These are phyloP conservation scores for Drosophila mojavensis DNA, from an alignment of 1,140 invertebrate genomes.

Conservation along the genomic window DNA sequence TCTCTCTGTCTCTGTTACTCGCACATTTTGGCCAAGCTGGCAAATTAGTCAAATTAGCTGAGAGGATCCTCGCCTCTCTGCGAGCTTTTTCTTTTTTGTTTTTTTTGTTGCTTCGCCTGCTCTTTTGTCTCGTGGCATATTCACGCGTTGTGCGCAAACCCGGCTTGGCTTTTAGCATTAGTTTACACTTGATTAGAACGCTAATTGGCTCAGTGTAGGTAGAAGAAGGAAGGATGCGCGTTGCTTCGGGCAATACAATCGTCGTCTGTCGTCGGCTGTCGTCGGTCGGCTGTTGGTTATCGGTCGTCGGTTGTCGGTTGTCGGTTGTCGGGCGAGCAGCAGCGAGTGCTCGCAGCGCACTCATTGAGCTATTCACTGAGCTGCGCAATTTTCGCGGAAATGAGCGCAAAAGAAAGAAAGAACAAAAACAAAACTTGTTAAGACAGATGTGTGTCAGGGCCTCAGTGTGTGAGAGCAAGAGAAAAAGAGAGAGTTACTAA, in stretches of 20 bases:
- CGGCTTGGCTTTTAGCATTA: conserved; percentile 80
- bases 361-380: conserved; percentile 40
- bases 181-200: conserved; percentile 82
- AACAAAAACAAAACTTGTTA: conserved; percentile 14
- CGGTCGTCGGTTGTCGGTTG: conserved; percentile 16
- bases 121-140: conserved; percentile 77
- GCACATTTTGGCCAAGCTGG: conserved; percentile 11
- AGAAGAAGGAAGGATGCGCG: conserved; percentile 1
- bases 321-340: background rate
- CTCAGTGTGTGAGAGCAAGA: conserved; percentile 12
- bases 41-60: conserved; percentile 78
- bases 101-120: conserved; percentile 8
- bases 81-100: background rate
- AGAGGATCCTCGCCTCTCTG: conserved; percentile 30
- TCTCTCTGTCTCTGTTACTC: conserved; percentile 1
- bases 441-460: conserved; percentile 46
- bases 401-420: conserved; percentile 7
- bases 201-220: conserved; percentile 61
- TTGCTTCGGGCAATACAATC: background rate
- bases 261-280: conserved; percentile 11
- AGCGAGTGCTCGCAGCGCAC: conserved; percentile 9
- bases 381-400: conserved; percentile 73
- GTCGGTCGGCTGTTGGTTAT: background rate
- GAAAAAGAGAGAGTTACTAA: background rate
- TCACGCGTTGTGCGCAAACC: conserved; percentile 76